phyloP scores from a whole-genome alignment of 2,888 invertebrate species.

The Nemotelus pantherinus region DNA sequence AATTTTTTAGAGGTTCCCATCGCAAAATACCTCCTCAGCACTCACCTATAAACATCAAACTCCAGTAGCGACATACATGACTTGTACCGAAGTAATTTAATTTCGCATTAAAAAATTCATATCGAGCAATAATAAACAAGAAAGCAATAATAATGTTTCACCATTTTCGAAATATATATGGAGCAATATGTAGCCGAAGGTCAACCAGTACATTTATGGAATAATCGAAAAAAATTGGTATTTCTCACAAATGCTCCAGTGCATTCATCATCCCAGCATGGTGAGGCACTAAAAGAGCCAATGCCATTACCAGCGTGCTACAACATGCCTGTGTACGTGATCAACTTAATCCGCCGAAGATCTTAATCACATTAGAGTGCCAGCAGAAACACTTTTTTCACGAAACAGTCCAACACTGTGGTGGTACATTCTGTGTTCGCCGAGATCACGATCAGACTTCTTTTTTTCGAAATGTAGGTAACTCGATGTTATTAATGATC shows the following conservation, averaged over 20 bases:
- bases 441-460: no score
- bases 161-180: background rate
- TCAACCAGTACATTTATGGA: background rate
- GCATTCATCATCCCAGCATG: background rate
- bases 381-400: background rate
- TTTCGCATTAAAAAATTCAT: no score
- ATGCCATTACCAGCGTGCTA: background rate
- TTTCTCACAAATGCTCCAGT: background rate
- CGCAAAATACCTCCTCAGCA: no score
- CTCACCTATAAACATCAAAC: no score
- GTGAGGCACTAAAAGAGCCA: conserved; percentile 4
- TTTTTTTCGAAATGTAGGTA: no score
- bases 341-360: background rate
- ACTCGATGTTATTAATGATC: conserved; percentile 8
- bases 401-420: background rate
- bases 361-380: conserved; percentile 11
- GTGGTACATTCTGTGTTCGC: no score
- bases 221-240: background rate
- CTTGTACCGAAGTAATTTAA: no score
- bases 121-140: no score
- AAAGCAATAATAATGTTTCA: no score
- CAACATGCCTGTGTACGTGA: background rate
- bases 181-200: conserved; percentile 32
- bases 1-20: no score
- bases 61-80: no score